Conservation (phyloP, 2,797 vertebrate genomes). For the Botia almorhae region DNA sequence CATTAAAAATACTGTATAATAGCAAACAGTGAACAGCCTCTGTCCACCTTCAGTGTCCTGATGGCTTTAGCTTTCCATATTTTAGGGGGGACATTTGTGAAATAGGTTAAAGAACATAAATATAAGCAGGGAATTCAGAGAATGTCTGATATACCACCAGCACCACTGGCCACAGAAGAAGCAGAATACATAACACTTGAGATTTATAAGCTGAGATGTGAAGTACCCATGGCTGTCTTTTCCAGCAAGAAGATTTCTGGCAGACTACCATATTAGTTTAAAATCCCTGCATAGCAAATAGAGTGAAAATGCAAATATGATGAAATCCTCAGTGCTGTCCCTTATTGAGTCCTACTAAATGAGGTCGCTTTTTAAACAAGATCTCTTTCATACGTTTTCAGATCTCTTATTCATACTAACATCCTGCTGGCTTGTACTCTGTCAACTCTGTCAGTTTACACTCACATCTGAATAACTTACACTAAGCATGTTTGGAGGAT, state of each 20-base stretch:
- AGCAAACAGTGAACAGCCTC: no score
- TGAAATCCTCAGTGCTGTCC: no score
- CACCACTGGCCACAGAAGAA: constrained; percentile 27
- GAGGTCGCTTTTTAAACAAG: no score
- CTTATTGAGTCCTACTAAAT: no score
- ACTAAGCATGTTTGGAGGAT: no score
- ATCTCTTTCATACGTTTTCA: no score
- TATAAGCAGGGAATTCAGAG: not conserved
- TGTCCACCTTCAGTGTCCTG: no score
- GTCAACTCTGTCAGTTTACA: not conserved
- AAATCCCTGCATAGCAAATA: constrained; percentile 39
- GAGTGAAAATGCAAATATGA: no score
- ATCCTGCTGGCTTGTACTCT: not conserved
- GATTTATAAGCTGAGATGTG: constrained; percentile 40
- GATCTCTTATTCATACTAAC: constrained; percentile 40
- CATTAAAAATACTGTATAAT: not conserved
- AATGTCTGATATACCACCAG: not conserved
- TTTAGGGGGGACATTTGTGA: not conserved
- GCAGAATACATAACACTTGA: not conserved
- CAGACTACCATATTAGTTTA: constrained; percentile 34
- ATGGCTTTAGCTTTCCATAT: no score
- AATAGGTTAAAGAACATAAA: not conserved
- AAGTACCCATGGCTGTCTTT: constrained; percentile 16
- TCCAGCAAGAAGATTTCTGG: constrained; percentile 45
- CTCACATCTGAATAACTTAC: not conserved